Percentiles rank a stretch among this genome's conserved stretches.
These are phyloP conservation scores for Gisinianus flammeolus DNA, from an alignment of 2,888 invertebrate genomes.

Conservation along the genomic window DNA sequence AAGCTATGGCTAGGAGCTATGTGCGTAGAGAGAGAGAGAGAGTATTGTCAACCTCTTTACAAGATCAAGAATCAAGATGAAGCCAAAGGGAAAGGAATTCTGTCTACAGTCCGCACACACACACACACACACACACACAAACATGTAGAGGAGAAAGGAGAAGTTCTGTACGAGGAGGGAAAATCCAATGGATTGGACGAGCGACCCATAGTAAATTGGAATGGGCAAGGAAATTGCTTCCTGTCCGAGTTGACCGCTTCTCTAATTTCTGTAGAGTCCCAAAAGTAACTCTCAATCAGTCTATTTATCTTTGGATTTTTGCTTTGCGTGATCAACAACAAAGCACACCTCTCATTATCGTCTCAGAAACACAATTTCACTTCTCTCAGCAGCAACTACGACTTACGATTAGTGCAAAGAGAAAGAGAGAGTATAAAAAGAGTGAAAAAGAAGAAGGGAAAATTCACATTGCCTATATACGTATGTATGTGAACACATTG, in stretches of 20 bases:
- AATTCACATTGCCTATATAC: too few species aligned
- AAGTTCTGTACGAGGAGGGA: too few species aligned
- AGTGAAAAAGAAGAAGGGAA: too few species aligned
- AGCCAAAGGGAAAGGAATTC: background rate
- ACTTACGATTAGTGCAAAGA: too few species aligned
- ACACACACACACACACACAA: background rate
- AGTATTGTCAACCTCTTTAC: background rate
- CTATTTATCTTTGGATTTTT: slow-evolving; percentile 30
- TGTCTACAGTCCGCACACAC: background rate
- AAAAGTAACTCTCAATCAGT: slow-evolving; percentile 28
- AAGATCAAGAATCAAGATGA: background rate
- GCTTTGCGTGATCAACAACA: slow-evolving; percentile 25
- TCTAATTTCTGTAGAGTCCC: slow-evolving; percentile 22
- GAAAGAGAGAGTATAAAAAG: too few species aligned
- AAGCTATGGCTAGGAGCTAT: too few species aligned
- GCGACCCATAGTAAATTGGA: slow-evolving; percentile 16
- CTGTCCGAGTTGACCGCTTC: slow-evolving; percentile 24
- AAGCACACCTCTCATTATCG: slow-evolving; percentile 11
- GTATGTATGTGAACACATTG: too few species aligned
- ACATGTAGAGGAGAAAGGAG: background rate
- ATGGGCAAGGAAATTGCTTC: slow-evolving; percentile 19
- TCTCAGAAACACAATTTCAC: too few species aligned
- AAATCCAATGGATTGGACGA: background rate
- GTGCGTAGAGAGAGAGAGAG: too few species aligned
- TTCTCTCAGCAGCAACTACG: too few species aligned